Conservation (phyloP, 2,113 vertebrate genomes). For the Syngnathus floridae region DNA sequence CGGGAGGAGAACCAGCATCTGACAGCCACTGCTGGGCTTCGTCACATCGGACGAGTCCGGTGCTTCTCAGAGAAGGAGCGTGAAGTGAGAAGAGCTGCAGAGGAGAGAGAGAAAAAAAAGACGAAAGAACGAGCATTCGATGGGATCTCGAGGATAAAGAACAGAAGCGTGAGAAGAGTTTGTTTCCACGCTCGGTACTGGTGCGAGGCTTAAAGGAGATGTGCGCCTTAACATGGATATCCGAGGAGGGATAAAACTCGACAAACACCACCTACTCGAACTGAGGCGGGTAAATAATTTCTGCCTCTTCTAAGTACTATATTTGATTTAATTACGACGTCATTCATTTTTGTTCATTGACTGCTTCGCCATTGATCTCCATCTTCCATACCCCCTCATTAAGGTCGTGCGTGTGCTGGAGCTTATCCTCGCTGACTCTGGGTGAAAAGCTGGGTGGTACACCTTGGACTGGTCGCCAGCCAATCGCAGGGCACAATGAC, state of each 20-base stretch:
- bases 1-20: not conserved
- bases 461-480: not conserved
- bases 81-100: not conserved
- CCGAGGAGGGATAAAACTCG: conserved; percentile 38
- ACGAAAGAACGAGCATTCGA: not conserved
- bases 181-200: conserved; percentile 3
- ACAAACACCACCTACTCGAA: conserved; percentile 20
- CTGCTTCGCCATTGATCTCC: not conserved
- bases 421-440: not conserved
- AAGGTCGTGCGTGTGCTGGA: not conserved
- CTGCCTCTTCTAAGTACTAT: not conserved
- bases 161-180: conserved; percentile 3
- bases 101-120: not conserved
- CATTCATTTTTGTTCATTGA: not conserved
- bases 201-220: conserved; percentile 31
- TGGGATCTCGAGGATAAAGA: not conserved
- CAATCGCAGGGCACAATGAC: not conserved
- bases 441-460: not conserved
- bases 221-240: conserved; percentile 58
- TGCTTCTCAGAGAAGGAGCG: not conserved
- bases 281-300: conserved; percentile 34
- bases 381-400: not conserved
- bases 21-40: not conserved
- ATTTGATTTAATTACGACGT: too few species aligned
- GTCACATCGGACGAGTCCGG: not conserved